Evolutionary conservation across 2,888 invertebrate genomes (phyloP).

Genomic region (Drosophila suboccidentalis): DNA sequence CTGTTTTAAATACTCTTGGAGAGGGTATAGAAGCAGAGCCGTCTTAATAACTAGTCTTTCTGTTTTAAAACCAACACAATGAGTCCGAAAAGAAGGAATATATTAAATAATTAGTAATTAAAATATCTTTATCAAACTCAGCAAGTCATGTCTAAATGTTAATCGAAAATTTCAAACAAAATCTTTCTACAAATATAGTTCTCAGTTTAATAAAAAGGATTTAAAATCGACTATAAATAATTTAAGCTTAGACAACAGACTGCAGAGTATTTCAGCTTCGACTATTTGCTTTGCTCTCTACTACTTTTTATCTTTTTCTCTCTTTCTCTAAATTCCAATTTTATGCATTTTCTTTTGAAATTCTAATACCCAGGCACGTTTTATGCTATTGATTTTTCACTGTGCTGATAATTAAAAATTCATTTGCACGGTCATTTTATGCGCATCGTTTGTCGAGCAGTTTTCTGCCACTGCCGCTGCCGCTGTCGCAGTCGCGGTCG

Average conservation of each 20-base stretch:
- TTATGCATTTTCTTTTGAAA: slow-evolving; percentile 24
- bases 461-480: slow-evolving; percentile 1
- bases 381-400: slow-evolving; percentile 65
- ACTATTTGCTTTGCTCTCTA: background rate
- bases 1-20: background rate
- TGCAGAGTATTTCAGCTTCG: background rate
- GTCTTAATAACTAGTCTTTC: too few species aligned
- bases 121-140: too few species aligned
- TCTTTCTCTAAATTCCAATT: slow-evolving; percentile 17
- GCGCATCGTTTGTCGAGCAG: slow-evolving; percentile 40
- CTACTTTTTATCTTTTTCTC: background rate
- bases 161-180: too few species aligned
- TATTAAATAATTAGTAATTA: too few species aligned
- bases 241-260: background rate
- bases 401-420: slow-evolving; percentile 76
- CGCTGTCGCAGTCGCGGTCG: background rate
- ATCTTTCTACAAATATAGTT: background rate
- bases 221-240: background rate
- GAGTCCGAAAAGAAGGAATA: too few species aligned
- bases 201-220: background rate
- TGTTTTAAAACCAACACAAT: too few species aligned
- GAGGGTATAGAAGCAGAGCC: background rate
- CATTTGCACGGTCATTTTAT: slow-evolving; percentile 64
- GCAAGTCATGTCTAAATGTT: too few species aligned
- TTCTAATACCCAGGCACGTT: slow-evolving; percentile 54